Evolutionary conservation across 2,113 vertebrate genomes (phyloP), one percentile per base, ranked within the genome.

Genomic region (Cynocephalus volans): DNA sequence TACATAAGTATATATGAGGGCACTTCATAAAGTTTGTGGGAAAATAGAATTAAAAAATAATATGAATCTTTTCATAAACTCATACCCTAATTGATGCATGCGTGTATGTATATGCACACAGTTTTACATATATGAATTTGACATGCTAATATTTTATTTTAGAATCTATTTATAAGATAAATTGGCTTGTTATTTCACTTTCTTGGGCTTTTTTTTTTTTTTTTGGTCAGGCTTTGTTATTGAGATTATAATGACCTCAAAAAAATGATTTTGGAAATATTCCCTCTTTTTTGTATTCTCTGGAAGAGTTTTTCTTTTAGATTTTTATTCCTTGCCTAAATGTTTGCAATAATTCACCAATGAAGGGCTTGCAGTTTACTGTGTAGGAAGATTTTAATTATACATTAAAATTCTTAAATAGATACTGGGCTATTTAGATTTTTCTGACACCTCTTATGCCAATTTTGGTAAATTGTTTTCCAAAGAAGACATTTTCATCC

Each of bases 311-410:
- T 90, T 85, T 69, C 28, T 79, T n/a, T 72, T 19, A 67, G 1
- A 75, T 52, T 62, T 94, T 67, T 85, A 36, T 31, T 73, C 17
- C 17, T 62, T 54, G n/a, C 48, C 67, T 90, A 67, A 90, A 67
- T 86, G 50, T 94, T 96, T 87, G 21, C 13, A 86, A 58, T 10
- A 85, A 56, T 45, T 62, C 56, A 41, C 85, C 33, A 96, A 5
- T 48, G 70, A 93, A 90, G 36, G 14, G 3, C 36, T 52, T 81
- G 21, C 6, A 24, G 50, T 96, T 89, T 52, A 88, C 31, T 33
- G 23, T 73, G 56, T 85, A 72, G n/a, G 58, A 88, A 91, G 11
- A 91, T 76, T 81, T 91, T 91, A 88, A 54, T n/a, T 79, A 56
- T 72, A 4, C 8, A 70, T 69, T 84, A 62, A 76, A 23, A 88